Base-by-base conservation (phyloP, 2,113 vertebrate species). In the Melanostigma gelatinosum region DNA sequence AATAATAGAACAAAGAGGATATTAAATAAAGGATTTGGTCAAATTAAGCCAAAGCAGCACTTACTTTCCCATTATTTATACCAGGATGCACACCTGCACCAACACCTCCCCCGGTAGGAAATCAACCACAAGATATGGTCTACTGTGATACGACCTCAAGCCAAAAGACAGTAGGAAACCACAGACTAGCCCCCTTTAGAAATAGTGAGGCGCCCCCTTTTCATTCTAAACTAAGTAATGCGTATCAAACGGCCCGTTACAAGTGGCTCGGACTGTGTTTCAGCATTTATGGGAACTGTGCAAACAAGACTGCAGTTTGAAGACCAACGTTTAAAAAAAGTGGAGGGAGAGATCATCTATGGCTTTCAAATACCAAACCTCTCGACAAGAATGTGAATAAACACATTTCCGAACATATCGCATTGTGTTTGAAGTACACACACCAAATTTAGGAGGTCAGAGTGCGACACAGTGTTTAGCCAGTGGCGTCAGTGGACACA, bases 391-490 rank as follows among this genome's bases (percentile, higher is more conserved):
- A 66, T 3, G 2, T 20, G 24, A 27, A 66, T 48, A 29, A 46
- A 66, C 1, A 1, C n/a, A n/a, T 64, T 61, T 61, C 58, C 7
- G 3, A 36, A 64, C 18, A 60, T 58, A 44, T 13, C 1, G 1
- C 22, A 20, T 29, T 58, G 55, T 29, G 10, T 52, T 52, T 22
- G 50, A 52, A 22, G 50, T 52, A 44, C 18, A 71, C 34, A 72
- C 75, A 70, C 27, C 29, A 70, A 84, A 75, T 89, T 77, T 87
- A 66, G 50, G 72, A 84, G 89, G 83, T 93, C 87, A 80, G 64
- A 91, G 90, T 85, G 92, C 90, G 93, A 94, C 94, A 94, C 88
- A 29, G 90, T 76, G 90, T 91, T 92, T 85, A 79, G 84, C 70
- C 68, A 46, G 42, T 83, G 89, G 87, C 83, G 75, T 84, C 85